Evolutionary conservation across 2,797 vertebrate genomes (phyloP), one percentile per base, ranked within the genome.

Genomic region (Sarcophilus harrisii): DNA sequence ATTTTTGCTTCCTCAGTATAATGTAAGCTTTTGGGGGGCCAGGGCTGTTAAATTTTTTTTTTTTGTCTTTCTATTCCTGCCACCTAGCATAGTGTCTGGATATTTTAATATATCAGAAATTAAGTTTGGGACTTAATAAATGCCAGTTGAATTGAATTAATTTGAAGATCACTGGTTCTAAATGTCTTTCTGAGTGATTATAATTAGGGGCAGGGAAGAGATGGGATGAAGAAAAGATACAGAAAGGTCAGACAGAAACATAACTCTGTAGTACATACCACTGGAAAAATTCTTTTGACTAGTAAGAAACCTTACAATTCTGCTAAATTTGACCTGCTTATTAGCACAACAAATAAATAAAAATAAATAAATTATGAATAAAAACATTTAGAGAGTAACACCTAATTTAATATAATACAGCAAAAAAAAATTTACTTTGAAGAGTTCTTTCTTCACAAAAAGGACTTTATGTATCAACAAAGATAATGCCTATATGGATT

Each of bases 381-480:
- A 45, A 73, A 87, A 24, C 8, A 24, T 87, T 28, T 27, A 49
- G 38, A 49, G 9, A 45, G 21, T 49, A 87, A 49, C 73, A 45
- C 95, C 95, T 16, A 94, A 94, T 59, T 6, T 93, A 81, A 92
- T 92, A 81, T 93, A 95, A 95, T 57, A 73, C 0, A 60, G 3
- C 12, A 92, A 95, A 91, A 32, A 30, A 81, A 81, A 81, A 81
- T 5, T 87, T 91, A 57, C 28, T 92, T 92, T 52, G 49, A 62
- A 92, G 57, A 91, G 49, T 95, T 55, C 57, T 92, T 87, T 95
- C 10, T 92, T 90, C 57, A 52, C 92, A 55, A 11, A 92, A 30
- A 81, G 81, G 95, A 95, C 29, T 62, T 96, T 93, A 52, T n/a
- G 30, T 60, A 52, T 93, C 90, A 95, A 49, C 28, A 87, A 91